A percentile compares a stretch with the other conserved stretches of the same genome.
These are phyloP conservation scores for Enteromius afrohamiltoni DNA, from an alignment of 2,797 vertebrate species.

Conservation along the genomic window DNA sequence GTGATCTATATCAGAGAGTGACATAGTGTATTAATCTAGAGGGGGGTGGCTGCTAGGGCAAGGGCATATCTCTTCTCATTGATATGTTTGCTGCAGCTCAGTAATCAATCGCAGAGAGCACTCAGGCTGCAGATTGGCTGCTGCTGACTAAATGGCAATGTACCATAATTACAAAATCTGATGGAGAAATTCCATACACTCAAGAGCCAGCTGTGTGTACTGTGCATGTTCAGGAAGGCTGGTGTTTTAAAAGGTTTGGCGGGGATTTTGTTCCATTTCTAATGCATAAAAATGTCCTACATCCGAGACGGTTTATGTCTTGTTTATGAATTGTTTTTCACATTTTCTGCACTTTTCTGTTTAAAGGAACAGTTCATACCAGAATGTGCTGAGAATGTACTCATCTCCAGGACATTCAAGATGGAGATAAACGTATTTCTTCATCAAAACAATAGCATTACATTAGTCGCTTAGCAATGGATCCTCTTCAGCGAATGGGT, in stretches of 20 bases:
- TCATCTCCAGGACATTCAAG: background rate
- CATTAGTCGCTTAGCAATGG: background rate
- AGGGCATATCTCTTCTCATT: conserved; percentile 65
- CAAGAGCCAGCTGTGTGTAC: conserved; percentile 38
- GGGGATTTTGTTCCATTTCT: background rate
- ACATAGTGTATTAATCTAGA: conserved; percentile 64
- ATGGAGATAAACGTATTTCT: background rate
- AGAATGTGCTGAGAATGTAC: background rate
- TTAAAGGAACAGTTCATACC: background rate
- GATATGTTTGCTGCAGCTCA: conserved; percentile 65
- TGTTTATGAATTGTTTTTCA: background rate
- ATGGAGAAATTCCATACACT: conserved; percentile 50
- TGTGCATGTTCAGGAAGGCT: background rate
- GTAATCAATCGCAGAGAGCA: conserved; percentile 61
- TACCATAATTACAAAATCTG: conserved; percentile 55
- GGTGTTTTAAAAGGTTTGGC: conserved; percentile 11
- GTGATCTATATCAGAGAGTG: conserved; percentile 64
- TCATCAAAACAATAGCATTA: background rate
- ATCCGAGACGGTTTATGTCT: background rate
- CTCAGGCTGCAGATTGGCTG: conserved; percentile 55
- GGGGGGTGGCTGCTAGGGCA: conserved; percentile 52
- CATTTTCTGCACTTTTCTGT: background rate
- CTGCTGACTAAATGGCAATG: conserved; percentile 56
- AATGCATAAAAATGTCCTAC: background rate
- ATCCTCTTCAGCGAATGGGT: background rate